phyloP scores from a whole-genome alignment of 1,140 invertebrate genomes.

The Vanessa tameamea region DNA sequence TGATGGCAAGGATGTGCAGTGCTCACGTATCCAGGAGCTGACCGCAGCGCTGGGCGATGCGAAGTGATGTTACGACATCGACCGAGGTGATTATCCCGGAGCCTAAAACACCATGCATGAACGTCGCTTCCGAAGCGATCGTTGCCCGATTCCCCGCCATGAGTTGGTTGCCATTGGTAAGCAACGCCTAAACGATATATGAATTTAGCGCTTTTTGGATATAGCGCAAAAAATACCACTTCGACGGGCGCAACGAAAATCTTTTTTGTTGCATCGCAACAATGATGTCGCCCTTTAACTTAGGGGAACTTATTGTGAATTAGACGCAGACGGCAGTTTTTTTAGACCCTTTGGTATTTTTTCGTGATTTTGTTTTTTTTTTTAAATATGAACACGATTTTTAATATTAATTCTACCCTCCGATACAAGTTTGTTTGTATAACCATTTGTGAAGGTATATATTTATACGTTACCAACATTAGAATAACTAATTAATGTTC shows the following conservation, averaged over 20 bases:
- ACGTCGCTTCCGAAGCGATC: constrained; percentile 44
- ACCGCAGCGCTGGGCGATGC: constrained; percentile 69
- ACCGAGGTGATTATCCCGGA: constrained; percentile 77
- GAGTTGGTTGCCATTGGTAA: constrained; percentile 63
- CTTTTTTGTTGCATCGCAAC: constrained; percentile 66
- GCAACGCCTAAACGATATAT: constrained; percentile 52
- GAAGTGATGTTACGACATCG: constrained; percentile 76
- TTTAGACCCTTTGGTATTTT: constrained; percentile 31
- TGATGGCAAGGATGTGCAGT: constrained; percentile 76
- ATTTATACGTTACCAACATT: no score
- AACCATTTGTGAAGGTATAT: no score
- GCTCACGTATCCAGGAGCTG: constrained; percentile 63
- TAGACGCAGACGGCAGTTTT: constrained; percentile 46
- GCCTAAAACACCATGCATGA: constrained; percentile 64
- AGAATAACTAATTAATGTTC: no score
- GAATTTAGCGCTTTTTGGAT: constrained; percentile 66
- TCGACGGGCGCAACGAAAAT: constrained; percentile 46
- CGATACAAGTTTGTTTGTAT: background rate
- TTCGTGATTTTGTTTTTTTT: constrained; percentile 8
- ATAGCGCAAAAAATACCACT: constrained; percentile 50
- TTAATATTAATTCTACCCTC: background rate
- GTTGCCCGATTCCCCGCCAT: constrained; percentile 46
- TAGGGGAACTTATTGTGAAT: constrained; percentile 53
- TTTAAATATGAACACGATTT: background rate
- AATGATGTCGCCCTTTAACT: constrained; percentile 64